Conservation (phyloP, 2,888 invertebrate species). For the Falcaria lacertinaria region DNA sequence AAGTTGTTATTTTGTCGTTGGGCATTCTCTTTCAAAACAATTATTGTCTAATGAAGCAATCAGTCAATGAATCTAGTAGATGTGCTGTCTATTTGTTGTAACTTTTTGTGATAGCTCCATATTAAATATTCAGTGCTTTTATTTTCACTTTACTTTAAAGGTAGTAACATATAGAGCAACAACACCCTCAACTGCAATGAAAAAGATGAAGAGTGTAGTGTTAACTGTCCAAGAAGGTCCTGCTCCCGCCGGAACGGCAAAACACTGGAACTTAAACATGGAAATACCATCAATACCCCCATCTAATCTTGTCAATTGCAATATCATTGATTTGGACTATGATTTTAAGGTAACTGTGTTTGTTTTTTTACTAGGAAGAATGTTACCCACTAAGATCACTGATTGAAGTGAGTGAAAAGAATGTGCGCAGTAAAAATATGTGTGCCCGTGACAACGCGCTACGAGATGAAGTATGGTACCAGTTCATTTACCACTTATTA, state of each 20-base stretch:
- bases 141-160: conserved; percentile 36
- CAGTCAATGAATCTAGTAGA: too few species aligned
- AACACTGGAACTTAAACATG: conserved; percentile 82
- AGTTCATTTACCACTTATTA: too few species aligned
- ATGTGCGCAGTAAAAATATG: too few species aligned
- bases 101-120: conserved; percentile 82
- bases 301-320: conserved; percentile 87
- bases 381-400: too few species aligned
- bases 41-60: too few species aligned
- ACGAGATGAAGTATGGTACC: too few species aligned
- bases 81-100: too few species aligned
- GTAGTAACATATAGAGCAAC: conserved; percentile 82
- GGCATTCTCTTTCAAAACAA: too few species aligned
- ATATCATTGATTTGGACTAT: conserved; percentile 87
- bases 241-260: conserved; percentile 79
- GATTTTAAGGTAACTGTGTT: conserved; percentile 80
- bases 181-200: conserved; percentile 80
- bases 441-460: too few species aligned
- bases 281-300: conserved; percentile 88
- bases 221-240: conserved; percentile 83
- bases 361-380: too few species aligned
- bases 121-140: neutral
- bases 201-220: conserved; percentile 79
- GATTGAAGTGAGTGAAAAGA: too few species aligned
- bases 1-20: too few species aligned